Evolutionary conservation across 2,797 vertebrate species (phyloP).

Genomic region (Lutjanus campechanus): DNA sequence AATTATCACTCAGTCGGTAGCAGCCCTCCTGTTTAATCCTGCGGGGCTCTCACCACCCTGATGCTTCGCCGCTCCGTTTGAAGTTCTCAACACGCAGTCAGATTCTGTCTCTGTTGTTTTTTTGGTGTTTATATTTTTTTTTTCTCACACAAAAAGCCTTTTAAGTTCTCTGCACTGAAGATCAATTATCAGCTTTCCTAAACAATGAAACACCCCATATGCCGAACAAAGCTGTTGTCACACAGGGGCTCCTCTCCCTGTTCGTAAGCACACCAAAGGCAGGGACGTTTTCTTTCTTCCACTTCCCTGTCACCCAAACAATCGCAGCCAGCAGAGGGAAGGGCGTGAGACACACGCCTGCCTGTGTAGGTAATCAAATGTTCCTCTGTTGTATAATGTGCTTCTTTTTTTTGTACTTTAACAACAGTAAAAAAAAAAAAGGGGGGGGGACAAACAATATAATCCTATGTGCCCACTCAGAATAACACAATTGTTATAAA

Average conservation of each 20-base stretch:
- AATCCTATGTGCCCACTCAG: background rate
- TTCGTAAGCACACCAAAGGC: constrained; percentile 50
- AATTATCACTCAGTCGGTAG: constrained; percentile 65
- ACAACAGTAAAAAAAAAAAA: constrained; percentile 17
- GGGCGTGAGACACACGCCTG: constrained; percentile 37
- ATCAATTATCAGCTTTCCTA: constrained; percentile 81
- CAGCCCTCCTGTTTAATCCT: constrained; percentile 71
- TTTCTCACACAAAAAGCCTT: constrained; percentile 64
- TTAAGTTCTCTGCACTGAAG: constrained; percentile 68
- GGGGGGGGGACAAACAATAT: constrained; percentile 8
- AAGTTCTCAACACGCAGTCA: constrained; percentile 63
- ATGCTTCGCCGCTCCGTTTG: constrained; percentile 61
- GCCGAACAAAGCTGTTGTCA: constrained; percentile 68
- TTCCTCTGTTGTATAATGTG: constrained; percentile 35
- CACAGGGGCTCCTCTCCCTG: constrained; percentile 29
- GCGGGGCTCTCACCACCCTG: constrained; percentile 49
- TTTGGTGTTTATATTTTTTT: constrained; percentile 27
- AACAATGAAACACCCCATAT: constrained; percentile 72
- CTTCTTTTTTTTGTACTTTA: constrained; percentile 10
- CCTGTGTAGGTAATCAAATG: constrained; percentile 51
- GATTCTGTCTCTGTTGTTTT: constrained; percentile 46
- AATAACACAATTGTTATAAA: constrained; percentile 58
- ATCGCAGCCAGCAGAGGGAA: constrained; percentile 33
- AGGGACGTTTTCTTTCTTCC: constrained; percentile 46
- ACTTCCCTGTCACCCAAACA: constrained; percentile 51